phyloP scores from a whole-genome alignment of 2,888 invertebrate species.

The Drosophila algonquin region DNA sequence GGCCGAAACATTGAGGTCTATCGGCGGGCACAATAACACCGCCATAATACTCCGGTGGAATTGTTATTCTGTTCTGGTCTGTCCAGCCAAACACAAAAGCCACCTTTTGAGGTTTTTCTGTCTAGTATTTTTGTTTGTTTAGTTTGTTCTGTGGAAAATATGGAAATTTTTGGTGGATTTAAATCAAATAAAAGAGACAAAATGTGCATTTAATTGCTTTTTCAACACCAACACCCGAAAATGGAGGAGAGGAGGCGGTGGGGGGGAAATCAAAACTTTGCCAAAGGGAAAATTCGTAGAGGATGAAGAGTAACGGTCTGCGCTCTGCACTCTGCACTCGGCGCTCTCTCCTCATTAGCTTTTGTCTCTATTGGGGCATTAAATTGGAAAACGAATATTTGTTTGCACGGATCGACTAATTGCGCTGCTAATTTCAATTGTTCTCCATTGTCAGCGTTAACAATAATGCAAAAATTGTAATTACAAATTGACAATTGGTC shows the following conservation, averaged over 20 bases:
- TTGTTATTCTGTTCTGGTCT: constrained; percentile 2
- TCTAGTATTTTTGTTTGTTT: constrained; percentile 26
- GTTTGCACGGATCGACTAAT: constrained; percentile 65
- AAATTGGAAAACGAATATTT: constrained; percentile 43
- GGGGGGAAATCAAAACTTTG: constrained; percentile 24
- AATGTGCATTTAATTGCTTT: constrained; percentile 72
- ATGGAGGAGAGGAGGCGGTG: not conserved
- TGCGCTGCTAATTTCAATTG: constrained; percentile 77
- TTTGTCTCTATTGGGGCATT: constrained; percentile 43
- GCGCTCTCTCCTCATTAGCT: constrained; percentile 60
- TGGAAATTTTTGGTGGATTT: constrained; percentile 52
- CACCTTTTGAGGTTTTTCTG: constrained; percentile 71
- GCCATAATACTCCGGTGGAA: constrained; percentile 55
- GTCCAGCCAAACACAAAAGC: constrained; percentile 73
- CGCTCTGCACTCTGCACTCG: not conserved
- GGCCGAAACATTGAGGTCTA: constrained; percentile 60
- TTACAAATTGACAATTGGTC: constrained; percentile 73
- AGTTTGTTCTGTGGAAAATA: constrained; percentile 46
- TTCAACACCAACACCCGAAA: constrained; percentile 31
- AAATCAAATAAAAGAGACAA: constrained; percentile 52
- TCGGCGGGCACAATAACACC: constrained; percentile 43
- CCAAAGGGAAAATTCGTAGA: not conserved
- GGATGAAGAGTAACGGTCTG: constrained; percentile 10
- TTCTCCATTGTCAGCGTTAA: constrained; percentile 61
- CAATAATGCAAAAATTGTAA: constrained; percentile 74